Conservation (phyloP, 2,113 vertebrate species). For the Myotis davidii region DNA sequence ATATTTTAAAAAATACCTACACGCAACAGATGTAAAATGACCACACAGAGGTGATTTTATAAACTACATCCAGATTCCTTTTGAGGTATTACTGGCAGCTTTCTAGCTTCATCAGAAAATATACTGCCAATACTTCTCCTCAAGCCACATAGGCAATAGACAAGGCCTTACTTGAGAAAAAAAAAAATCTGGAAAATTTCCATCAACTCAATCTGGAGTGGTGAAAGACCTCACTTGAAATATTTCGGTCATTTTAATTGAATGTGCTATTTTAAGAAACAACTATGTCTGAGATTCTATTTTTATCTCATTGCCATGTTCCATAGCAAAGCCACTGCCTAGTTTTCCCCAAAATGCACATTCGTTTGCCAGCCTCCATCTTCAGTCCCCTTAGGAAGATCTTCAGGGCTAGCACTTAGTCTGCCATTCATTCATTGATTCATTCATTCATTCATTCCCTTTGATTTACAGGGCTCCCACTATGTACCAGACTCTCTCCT, state of each 20-base stretch:
- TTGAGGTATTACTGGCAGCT: not conserved
- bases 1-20: not conserved
- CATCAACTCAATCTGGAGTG: not conserved
- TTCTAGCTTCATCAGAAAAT: conserved; percentile 40
- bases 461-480: not conserved
- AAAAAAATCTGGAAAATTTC: not conserved
- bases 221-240: conserved; percentile 21
- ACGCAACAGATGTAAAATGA: not conserved
- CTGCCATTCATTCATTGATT: not conserved
- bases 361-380: not conserved
- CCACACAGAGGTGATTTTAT: not conserved
- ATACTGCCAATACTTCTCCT: not conserved
- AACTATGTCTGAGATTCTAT: not conserved
- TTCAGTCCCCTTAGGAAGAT: not conserved
- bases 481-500: not conserved
- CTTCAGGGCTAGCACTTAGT: not conserved
- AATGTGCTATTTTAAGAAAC: conserved; percentile 8
- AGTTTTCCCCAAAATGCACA: not conserved
- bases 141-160: not conserved
- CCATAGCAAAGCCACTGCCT: not conserved
- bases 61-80: not conserved
- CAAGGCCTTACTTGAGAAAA: not conserved
- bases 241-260: conserved; percentile 38
- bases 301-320: not conserved
- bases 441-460: not conserved